Conservation (phyloP, 2,797 vertebrate genomes). For the Echiichthys vipera region DNA sequence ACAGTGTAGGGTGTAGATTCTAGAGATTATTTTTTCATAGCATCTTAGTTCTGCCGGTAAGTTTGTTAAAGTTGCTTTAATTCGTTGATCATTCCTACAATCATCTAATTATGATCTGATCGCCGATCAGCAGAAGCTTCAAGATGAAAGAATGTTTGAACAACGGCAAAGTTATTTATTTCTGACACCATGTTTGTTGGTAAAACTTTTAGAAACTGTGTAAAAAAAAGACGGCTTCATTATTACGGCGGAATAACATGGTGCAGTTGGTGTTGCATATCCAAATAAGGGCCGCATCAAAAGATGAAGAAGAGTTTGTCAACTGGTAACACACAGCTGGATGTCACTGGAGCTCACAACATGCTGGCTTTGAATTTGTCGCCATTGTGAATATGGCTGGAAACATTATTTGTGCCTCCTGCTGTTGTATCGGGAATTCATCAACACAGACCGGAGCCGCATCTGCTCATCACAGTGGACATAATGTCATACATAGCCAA, state of each 20-base stretch:
- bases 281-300: slow-evolving; percentile 21
- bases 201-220: neutral
- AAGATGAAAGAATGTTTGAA: neutral
- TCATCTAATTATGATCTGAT: too few species aligned
- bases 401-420: slow-evolving; percentile 32
- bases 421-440: slow-evolving; percentile 39
- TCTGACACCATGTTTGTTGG: neutral
- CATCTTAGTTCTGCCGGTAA: too few species aligned
- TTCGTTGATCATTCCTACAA: too few species aligned
- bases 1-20: too few species aligned
- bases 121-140: too few species aligned
- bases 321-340: slow-evolving; percentile 33
- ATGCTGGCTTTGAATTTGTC: slow-evolving; percentile 26
- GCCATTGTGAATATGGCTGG: slow-evolving; percentile 10
- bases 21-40: too few species aligned
- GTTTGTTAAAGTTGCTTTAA: too few species aligned
- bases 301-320: slow-evolving; percentile 13
- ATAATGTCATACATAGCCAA: neutral
- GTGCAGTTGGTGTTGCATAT: neutral
- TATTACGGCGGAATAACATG: neutral
- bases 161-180: neutral
- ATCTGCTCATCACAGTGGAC: slow-evolving; percentile 10
- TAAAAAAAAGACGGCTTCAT: neutral
- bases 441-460: neutral
- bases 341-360: slow-evolving; percentile 13